These are phyloP conservation scores for Rhincodon typus DNA, from an alignment of 2,797 vertebrate genomes.

Conservation along the genomic window DNA sequence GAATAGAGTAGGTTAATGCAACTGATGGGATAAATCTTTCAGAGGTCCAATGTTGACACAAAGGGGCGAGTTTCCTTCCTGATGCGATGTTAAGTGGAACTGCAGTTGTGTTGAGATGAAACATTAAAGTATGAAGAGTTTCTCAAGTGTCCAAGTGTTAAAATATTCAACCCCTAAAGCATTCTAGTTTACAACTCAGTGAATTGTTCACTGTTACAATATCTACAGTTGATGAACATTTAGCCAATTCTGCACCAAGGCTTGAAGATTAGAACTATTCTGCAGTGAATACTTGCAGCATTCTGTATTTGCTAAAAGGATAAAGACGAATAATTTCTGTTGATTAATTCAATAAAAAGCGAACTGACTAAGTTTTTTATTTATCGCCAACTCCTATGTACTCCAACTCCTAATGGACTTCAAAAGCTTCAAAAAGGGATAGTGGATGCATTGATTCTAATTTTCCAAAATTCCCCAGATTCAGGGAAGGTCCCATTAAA, in stretches of 20 bases:
- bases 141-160: background rate
- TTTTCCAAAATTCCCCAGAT: too few species aligned
- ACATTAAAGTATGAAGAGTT: background rate
- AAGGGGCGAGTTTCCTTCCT: background rate
- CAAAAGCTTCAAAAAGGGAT: too few species aligned
- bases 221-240: background rate
- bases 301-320: background rate
- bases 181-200: background rate
- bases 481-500: too few species aligned
- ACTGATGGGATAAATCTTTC: background rate
- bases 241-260: background rate
- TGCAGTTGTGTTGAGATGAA: background rate
- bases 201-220: background rate
- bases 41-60: background rate
- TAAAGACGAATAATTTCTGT: too few species aligned
- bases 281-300: background rate
- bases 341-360: too few species aligned
- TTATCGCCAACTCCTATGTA: too few species aligned
- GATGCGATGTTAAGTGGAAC: background rate
- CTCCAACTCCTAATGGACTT: too few species aligned
- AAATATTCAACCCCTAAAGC: background rate
- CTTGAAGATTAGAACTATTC: background rate
- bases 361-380: too few species aligned
- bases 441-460: too few species aligned
- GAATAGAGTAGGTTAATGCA: background rate